These are phyloP conservation scores for Odontomyia ornata DNA, from an alignment of 2,888 invertebrate species.

Conservation along the genomic window DNA sequence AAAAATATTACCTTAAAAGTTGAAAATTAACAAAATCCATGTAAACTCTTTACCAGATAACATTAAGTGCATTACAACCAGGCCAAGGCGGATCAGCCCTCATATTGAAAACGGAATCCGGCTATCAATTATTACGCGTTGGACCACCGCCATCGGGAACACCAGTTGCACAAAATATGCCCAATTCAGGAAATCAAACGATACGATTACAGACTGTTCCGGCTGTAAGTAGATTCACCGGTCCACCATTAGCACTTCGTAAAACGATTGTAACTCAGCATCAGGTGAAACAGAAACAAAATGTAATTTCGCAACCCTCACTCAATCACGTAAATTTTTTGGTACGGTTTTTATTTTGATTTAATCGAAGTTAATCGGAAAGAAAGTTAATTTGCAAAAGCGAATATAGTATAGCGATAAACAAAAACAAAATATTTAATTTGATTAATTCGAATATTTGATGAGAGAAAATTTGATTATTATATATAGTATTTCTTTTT, in stretches of 20 bases:
- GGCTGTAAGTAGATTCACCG: conserved; percentile 82
- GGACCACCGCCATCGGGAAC: conserved; percentile 76
- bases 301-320: conserved; percentile 56
- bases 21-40: conserved; percentile 23
- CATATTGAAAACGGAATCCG: conserved; percentile 95
- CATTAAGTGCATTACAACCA: conserved; percentile 86
- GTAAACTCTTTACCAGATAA: conserved; percentile 72
- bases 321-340: conserved; percentile 26
- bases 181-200: conserved; percentile 73
- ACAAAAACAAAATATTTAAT: no score
- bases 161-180: conserved; percentile 63
- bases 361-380: background rate
- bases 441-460: no score
- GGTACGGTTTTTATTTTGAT: conserved; percentile 6
- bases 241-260: conserved; percentile 70
- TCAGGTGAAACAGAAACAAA: conserved; percentile 64
- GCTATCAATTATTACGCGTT: conserved; percentile 90
- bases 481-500: no score
- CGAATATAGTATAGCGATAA: no score
- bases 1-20: background rate
- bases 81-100: conserved; percentile 88
- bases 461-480: no score
- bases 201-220: conserved; percentile 88
- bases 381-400: no score
- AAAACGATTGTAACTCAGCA: conserved; percentile 67